phyloP scores from a whole-genome alignment of 2,113 vertebrate genomes.

The Syngnathus floridae region DNA sequence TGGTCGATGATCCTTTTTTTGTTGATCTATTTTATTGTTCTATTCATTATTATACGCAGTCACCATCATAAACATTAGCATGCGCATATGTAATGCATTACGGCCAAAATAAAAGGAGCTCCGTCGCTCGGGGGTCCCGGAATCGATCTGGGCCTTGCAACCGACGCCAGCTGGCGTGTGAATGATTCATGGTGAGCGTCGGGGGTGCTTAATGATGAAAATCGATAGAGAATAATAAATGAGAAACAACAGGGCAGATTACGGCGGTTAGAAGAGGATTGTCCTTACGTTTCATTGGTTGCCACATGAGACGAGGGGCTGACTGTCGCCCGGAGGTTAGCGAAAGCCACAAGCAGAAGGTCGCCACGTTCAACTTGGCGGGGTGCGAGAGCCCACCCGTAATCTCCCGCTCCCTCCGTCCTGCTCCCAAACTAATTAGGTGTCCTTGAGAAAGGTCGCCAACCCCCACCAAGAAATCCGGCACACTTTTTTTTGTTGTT shows the following conservation, averaged over 20 bases:
- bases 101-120: conserved; percentile 57
- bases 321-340: conserved; percentile 42
- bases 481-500: not conserved
- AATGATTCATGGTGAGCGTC: conserved; percentile 62
- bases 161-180: conserved; percentile 52
- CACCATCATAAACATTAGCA: conserved; percentile 48
- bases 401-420: conserved; percentile 41
- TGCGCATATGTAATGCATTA: conserved; percentile 49
- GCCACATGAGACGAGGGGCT: conserved; percentile 23
- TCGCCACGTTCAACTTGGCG: conserved; percentile 49
- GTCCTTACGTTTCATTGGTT: conserved; percentile 37
- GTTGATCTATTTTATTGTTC: not conserved
- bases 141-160: conserved; percentile 64
- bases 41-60: not conserved
- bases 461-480: conserved; percentile 36
- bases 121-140: conserved; percentile 49
- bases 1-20: too few relatives aligned
- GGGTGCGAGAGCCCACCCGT: conserved; percentile 32
- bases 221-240: conserved; percentile 76
- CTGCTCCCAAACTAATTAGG: conserved; percentile 51
- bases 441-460: conserved; percentile 55
- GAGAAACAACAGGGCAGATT: conserved; percentile 68
- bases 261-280: conserved; percentile 56
- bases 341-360: conserved; percentile 46
- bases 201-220: conserved; percentile 67